phyloP scores from a whole-genome alignment of 2,113 vertebrate genomes.

The Alectura lathami region DNA sequence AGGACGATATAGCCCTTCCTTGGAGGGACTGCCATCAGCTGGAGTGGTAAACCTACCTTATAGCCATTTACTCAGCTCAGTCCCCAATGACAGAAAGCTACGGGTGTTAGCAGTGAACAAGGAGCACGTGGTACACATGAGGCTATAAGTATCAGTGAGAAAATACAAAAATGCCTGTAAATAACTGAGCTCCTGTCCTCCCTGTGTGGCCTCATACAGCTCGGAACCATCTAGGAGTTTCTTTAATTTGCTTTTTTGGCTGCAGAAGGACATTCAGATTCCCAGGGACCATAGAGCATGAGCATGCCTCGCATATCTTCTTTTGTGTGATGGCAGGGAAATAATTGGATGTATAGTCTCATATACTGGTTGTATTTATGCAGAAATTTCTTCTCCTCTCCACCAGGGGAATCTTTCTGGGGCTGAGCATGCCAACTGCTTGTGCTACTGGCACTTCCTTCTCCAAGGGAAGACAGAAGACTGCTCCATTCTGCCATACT shows the following conservation, averaged over 20 bases:
- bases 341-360: neutral
- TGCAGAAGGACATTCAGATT: neutral
- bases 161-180: neutral
- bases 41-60: neutral
- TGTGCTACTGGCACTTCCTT: neutral
- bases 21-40: neutral
- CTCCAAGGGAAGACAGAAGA: neutral
- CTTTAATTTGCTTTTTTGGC: neutral
- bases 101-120: neutral
- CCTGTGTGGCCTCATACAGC: neutral
- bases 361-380: neutral
- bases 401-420: neutral
- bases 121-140: neutral
- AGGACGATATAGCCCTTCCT: neutral
- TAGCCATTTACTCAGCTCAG: neutral
- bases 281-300: neutral
- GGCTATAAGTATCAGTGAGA: neutral
- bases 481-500: neutral
- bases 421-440: neutral
- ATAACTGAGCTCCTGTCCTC: neutral
- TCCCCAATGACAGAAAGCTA: neutral
- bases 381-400: neutral
- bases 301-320: fast-evolving
- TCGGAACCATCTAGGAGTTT: neutral
- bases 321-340: neutral